A percentile compares a stretch with the other conserved stretches of the same genome.
phyloP scores from a whole-genome alignment of 2,113 vertebrate species.

The rabbit (Oryctolagus cuniculus) region mOryCun1.1 NC_091447.1:18727001-18727500 shows the following conservation, averaged over 20 bases:
- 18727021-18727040: neutral
- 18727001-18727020: neutral
- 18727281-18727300: constrained; percentile 17
- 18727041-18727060: neutral
- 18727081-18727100: neutral
- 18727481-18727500: neutral
- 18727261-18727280: constrained; percentile 62
- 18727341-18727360: constrained; percentile 54
- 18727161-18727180: constrained; percentile 83
- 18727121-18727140: constrained; percentile 63
- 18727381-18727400: constrained; percentile 57
- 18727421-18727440: constrained; percentile 65
- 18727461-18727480: neutral
- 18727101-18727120: neutral
- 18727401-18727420: constrained; percentile 79
- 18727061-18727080: neutral
- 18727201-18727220: neutral
- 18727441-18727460: neutral
- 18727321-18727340: neutral
- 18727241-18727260: neutral
- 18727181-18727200: constrained; percentile 74
- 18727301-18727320: neutral
- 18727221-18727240: neutral
- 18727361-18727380: constrained; percentile 68
- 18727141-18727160: constrained; percentile 70